phyloP scores from a whole-genome alignment of 2,888 invertebrate genomes.

The Melanostoma mellinum region DNA sequence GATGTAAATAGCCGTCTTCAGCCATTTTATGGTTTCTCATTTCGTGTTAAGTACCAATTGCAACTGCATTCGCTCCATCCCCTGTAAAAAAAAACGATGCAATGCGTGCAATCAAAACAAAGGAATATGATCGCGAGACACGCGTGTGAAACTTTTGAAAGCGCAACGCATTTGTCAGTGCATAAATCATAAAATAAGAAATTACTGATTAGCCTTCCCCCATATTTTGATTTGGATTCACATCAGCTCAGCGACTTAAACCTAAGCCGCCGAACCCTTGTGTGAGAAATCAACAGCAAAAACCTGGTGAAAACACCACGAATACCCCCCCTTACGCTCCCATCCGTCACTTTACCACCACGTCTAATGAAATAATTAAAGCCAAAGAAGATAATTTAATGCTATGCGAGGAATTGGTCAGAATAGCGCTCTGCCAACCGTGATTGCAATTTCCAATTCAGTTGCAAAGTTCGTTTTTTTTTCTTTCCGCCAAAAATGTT shows the following conservation, averaged over 20 bases:
- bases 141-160: constrained; percentile 68
- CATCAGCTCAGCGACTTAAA: constrained; percentile 28
- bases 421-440: constrained; percentile 67
- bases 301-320: constrained; percentile 47
- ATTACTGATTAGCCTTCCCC: constrained; percentile 47
- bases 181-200: constrained; percentile 62
- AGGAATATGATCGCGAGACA: constrained; percentile 53
- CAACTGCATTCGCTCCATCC: constrained; percentile 46
- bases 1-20: constrained; percentile 6
- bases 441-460: constrained; percentile 68
- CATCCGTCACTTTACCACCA: too few relatives aligned
- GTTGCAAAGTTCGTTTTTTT: constrained; percentile 52
- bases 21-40: constrained; percentile 30
- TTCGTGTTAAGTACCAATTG: constrained; percentile 40
- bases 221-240: constrained; percentile 38
- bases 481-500: constrained; percentile 63
- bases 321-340: constrained; percentile 6
- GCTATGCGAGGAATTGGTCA: constrained; percentile 53
- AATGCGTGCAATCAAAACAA: constrained; percentile 65
- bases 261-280: constrained; percentile 28
- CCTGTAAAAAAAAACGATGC: constrained; percentile 6
- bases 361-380: constrained; percentile 70
- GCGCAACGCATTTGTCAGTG: constrained; percentile 71
- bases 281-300: constrained; percentile 28
- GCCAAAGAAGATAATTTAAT: constrained; percentile 41